phyloP scores from a whole-genome alignment of 2,888 invertebrate genomes.

The Griposia aprilina region DNA sequence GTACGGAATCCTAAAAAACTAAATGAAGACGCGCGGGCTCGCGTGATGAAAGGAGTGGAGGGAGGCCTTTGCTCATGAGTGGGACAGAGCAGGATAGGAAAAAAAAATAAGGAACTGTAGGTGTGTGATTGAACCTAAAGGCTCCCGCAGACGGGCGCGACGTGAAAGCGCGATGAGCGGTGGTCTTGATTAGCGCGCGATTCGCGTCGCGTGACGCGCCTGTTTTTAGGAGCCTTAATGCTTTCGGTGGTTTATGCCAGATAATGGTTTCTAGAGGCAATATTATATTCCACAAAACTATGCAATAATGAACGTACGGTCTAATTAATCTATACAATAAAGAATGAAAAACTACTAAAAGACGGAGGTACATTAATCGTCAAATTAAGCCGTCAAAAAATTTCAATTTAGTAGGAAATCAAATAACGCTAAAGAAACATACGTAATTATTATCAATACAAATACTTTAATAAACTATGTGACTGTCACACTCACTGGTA shows the following conservation, averaged over 20 bases:
- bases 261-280: background rate
- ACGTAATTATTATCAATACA: background rate
- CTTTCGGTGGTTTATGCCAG: background rate
- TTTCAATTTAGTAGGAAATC: slow-evolving; percentile 5
- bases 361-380: background rate
- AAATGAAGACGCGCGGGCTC: too few relatives aligned
- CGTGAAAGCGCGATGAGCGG: too few relatives aligned
- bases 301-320: background rate
- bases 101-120: background rate
- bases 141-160: too few relatives aligned
- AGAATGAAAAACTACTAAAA: background rate
- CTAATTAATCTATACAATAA: background rate
- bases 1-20: too few relatives aligned
- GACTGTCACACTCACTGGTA: slow-evolving; percentile 24
- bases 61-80: background rate
- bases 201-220: too few relatives aligned
- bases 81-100: background rate
- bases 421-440: slow-evolving; percentile 13
- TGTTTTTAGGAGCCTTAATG: too few relatives aligned
- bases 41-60: too few relatives aligned
- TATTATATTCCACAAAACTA: background rate
- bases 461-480: slow-evolving; percentile 20
- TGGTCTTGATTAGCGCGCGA: too few relatives aligned
- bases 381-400: background rate
- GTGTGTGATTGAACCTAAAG: background rate